These are phyloP conservation scores for Hemibagrus guttatus DNA, from an alignment of 2,797 vertebrate species.

Conservation along the genomic window DNA sequence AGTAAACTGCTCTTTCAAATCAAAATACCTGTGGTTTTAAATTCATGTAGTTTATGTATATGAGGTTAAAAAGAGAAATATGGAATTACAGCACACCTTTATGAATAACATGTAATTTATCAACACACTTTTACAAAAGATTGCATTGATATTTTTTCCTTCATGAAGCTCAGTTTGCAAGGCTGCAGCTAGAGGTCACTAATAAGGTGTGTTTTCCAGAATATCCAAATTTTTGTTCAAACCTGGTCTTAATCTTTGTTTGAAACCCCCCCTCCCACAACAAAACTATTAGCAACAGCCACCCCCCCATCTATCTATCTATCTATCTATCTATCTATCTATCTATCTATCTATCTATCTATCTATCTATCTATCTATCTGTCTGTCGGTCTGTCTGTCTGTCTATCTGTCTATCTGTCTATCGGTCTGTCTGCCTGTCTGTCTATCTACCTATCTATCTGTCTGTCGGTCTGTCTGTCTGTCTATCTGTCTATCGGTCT, in stretches of 20 bases:
- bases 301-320: no score
- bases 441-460: no score
- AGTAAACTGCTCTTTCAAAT: neutral
- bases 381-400: no score
- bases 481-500: no score
- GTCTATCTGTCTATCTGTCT: no score
- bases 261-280: neutral
- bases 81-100: neutral
- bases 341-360: no score
- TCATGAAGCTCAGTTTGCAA: neutral
- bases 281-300: neutral
- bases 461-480: no score
- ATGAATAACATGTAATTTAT: neutral
- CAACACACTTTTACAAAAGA: no score
- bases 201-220: neutral
- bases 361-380: no score
- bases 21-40: neutral
- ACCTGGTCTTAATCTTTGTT: slow-evolving; percentile 16
- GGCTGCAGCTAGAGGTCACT: neutral
- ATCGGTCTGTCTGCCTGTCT: no score
- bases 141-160: neutral
- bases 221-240: neutral
- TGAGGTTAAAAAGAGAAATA: neutral
- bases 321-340: no score
- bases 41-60: neutral